phyloP scores from a whole-genome alignment of 2,797 vertebrate species.

The Notamacropus eugenii region DNA sequence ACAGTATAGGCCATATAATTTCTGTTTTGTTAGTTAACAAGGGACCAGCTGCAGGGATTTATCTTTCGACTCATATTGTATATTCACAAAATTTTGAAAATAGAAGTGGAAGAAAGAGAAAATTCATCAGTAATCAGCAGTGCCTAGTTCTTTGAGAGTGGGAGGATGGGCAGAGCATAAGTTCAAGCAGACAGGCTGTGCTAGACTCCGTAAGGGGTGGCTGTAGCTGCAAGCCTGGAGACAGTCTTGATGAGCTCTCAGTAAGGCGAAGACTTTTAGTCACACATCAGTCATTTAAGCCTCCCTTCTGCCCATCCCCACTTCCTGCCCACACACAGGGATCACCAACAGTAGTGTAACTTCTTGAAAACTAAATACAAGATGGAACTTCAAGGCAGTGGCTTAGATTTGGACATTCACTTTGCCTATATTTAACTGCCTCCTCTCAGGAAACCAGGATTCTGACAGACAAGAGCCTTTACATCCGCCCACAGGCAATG shows the following conservation, averaged over 20 bases:
- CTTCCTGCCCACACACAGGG: not conserved
- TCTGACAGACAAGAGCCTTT: constrained; percentile 6
- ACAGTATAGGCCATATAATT: not conserved
- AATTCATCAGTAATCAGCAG: not conserved
- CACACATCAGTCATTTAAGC: not conserved
- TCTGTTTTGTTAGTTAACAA: not conserved
- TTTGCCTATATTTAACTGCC: not conserved
- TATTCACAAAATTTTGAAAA: not conserved
- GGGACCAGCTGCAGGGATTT: not conserved
- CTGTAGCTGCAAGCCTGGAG: not conserved
- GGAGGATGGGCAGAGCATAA: not conserved
- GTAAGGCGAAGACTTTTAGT: not conserved
- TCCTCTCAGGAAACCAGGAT: not conserved
- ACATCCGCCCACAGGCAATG: not conserved
- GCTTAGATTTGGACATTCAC: constrained; percentile 27
- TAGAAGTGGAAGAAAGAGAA: not conserved
- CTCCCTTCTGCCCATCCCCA: not conserved
- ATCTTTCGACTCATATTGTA: not conserved
- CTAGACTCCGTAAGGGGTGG: not conserved
- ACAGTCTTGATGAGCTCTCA: not conserved
- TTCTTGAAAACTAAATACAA: constrained; percentile 6
- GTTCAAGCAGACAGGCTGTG: not conserved
- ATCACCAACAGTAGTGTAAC: not conserved
- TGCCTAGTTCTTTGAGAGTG: not conserved
- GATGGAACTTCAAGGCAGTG: not conserved